phyloP scores from a whole-genome alignment of 1,140 invertebrate genomes.

The Tetragonula clypearis region DNA sequence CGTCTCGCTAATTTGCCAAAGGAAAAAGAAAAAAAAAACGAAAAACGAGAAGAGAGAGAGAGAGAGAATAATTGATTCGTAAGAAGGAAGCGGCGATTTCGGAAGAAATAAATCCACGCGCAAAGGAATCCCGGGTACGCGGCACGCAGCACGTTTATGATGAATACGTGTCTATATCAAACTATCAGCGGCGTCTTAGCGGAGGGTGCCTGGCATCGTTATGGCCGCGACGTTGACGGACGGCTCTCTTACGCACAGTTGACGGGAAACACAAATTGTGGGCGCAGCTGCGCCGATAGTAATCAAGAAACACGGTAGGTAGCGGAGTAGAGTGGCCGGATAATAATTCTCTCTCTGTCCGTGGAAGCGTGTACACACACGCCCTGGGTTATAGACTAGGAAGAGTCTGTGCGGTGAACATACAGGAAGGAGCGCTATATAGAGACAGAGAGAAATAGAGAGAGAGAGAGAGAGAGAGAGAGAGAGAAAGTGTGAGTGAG shows the following conservation, averaged over 20 bases:
- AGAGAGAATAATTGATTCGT: background rate
- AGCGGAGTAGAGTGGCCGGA: slow-evolving; percentile 75
- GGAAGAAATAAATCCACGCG: slow-evolving; percentile 4
- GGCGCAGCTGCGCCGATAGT: slow-evolving; percentile 79
- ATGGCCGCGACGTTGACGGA: slow-evolving; percentile 74
- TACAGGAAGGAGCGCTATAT: slow-evolving; percentile 36
- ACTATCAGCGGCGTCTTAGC: slow-evolving; percentile 65
- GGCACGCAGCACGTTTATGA: slow-evolving; percentile 43
- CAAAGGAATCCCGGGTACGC: slow-evolving; percentile 1
- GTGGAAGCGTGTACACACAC: slow-evolving; percentile 53
- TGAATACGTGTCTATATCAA: slow-evolving; percentile 57
- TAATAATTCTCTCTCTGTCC: slow-evolving; percentile 72
- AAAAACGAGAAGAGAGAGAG: no score
- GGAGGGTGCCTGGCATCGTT: slow-evolving; percentile 60
- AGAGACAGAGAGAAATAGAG: slow-evolving; percentile 15
- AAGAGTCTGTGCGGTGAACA: slow-evolving; percentile 53
- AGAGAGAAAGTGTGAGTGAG: no score
- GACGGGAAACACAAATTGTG: slow-evolving; percentile 81
- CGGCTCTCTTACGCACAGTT: slow-evolving; percentile 78
- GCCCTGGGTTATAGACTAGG: slow-evolving; percentile 57
- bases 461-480: slow-evolving; percentile 32
- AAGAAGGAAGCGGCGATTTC: background rate
- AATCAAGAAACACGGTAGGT: slow-evolving; percentile 79
- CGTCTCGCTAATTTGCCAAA: no score
- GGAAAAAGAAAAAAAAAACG: no score